Conservation (phyloP, 2,888 invertebrate species). For the Pristionchus maxplancki region DNA sequence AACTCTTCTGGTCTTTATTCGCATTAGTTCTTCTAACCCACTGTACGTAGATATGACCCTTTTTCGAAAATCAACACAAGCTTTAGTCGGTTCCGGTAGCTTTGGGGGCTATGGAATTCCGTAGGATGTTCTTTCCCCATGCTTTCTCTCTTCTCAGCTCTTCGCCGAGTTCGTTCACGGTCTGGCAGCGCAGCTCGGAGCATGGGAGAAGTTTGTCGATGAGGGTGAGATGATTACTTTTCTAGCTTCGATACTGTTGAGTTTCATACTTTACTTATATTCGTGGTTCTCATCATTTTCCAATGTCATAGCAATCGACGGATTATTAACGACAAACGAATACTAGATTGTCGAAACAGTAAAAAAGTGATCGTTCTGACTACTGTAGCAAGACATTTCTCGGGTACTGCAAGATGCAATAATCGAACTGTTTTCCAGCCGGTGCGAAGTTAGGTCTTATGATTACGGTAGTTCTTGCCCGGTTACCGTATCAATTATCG, state of each 20-base stretch:
- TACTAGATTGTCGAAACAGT: no score
- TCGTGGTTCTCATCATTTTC: no score
- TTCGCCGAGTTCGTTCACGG: constrained; percentile 74
- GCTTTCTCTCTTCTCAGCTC: constrained; percentile 53
- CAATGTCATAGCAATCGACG: no score
- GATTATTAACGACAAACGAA: no score
- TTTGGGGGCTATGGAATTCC: neutral
- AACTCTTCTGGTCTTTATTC: neutral
- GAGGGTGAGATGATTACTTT: constrained; percentile 51
- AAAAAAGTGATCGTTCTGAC: no score
- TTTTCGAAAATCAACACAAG: no score
- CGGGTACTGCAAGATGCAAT: no score
- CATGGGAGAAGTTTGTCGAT: constrained; percentile 76
- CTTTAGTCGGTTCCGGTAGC: neutral
- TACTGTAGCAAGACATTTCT: no score
- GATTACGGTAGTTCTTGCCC: neutral
- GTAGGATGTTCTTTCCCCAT: neutral
- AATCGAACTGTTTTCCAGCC: no score
- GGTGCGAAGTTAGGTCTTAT: no score
- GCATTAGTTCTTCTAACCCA: neutral
- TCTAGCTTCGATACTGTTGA: neutral
- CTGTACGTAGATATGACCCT: no score
- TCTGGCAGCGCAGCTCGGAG: constrained; percentile 75
- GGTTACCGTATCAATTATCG: neutral
- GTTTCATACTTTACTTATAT: no score